These are phyloP conservation scores for Chrysopa pallens DNA, from an alignment of 1,140 invertebrate species.

Conservation along the genomic window DNA sequence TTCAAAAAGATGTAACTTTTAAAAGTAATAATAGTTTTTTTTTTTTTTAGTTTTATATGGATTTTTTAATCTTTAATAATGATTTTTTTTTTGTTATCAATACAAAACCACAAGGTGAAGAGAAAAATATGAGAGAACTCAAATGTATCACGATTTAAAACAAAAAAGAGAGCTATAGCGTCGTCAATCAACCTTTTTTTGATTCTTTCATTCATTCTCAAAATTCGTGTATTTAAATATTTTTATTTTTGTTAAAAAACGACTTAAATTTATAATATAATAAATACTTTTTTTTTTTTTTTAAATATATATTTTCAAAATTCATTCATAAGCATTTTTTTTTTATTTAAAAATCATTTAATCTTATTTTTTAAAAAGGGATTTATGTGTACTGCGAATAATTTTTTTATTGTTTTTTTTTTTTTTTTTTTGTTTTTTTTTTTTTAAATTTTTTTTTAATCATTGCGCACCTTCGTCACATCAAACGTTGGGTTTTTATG, in stretches of 20 bases:
- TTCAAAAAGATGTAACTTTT: neutral
- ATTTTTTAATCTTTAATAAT: neutral
- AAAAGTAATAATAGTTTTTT: neutral
- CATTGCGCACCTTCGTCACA: no score
- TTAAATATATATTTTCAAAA: neutral
- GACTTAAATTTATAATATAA: neutral
- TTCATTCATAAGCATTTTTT: no score
- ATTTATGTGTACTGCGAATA: no score
- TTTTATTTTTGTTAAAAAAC: neutral
- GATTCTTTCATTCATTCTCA: neutral
- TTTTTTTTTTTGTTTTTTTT: no score
- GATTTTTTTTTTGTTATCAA: neutral
- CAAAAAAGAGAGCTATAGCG: no score
- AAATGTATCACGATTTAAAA: neutral
- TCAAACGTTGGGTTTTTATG: no score
- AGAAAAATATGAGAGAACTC: neutral
- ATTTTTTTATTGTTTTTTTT: no score
- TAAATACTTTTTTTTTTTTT: neutral
- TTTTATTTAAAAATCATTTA: no score
- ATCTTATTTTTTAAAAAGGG: no score
- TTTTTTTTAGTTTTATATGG: neutral
- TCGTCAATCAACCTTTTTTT: neutral
- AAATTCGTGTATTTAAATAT: neutral
- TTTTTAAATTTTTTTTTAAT: no score
- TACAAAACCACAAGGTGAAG: neutral